Percentiles rank a stretch among this genome's conserved stretches.
Evolutionary conservation across 1,140 invertebrate genomes (phyloP).

Genomic region (Drosophila aff.): DNA sequence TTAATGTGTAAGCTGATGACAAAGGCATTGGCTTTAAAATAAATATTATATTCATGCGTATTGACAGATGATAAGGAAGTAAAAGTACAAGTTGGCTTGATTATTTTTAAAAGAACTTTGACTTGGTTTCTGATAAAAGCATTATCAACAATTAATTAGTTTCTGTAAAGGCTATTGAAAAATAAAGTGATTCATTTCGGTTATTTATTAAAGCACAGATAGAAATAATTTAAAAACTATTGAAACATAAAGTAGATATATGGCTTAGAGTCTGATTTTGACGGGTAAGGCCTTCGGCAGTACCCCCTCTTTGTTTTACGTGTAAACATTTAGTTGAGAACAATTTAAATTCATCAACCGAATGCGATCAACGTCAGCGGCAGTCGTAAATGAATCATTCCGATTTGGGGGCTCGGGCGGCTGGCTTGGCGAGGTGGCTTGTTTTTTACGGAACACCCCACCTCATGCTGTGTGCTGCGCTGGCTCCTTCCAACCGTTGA

Average conservation of each 20-base stretch:
- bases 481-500: constrained; percentile 15
- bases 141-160: neutral
- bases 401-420: neutral
- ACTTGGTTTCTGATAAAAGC: neutral
- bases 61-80: constrained; percentile 1
- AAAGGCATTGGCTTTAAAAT: neutral
- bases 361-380: constrained; percentile 32
- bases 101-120: neutral
- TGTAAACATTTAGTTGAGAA: constrained; percentile 25
- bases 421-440: constrained; percentile 1
- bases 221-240: neutral
- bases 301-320: constrained; percentile 7
- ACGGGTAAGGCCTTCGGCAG: neutral
- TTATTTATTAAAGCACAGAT: neutral
- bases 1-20: neutral
- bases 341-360: constrained; percentile 50
- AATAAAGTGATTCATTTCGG: neutral
- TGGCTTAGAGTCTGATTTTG: neutral
- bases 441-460: constrained; percentile 5
- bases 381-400: constrained; percentile 38
- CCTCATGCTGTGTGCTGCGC: constrained; percentile 9
- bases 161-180: neutral
- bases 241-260: too few species aligned
- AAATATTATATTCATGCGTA: neutral
- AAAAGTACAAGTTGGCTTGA: neutral